These are phyloP conservation scores for Nesidiocoris tenuis DNA, from an alignment of 2,888 invertebrate genomes.

Conservation along the genomic window DNA sequence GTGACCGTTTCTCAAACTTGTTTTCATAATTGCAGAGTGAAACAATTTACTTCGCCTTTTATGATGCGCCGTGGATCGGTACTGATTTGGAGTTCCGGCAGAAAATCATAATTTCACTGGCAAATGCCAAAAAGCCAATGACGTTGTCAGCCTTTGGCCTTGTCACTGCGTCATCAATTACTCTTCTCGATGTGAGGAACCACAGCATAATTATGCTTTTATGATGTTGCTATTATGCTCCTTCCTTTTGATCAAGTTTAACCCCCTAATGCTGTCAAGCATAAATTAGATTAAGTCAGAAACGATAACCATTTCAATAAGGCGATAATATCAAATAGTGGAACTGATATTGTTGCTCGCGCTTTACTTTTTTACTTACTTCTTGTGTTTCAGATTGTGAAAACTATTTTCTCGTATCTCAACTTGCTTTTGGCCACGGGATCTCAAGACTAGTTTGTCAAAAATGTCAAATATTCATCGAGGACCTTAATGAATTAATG, in stretches of 20 bases:
- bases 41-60: background rate
- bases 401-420: background rate
- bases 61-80: conserved; percentile 1
- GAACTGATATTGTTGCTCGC: background rate
- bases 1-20: too few species aligned
- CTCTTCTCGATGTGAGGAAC: conserved; percentile 2
- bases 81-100: background rate
- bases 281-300: background rate
- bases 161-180: background rate
- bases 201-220: background rate
- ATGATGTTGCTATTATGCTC: too few species aligned
- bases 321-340: background rate
- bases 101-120: conserved; percentile 7
- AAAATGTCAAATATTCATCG: too few species aligned
- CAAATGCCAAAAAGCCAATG: background rate
- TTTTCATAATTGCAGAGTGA: conserved; percentile 13
- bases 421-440: background rate
- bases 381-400: background rate
- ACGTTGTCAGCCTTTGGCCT: background rate
- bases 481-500: too few species aligned
- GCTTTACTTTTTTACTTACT: background rate
- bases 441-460: too few species aligned
- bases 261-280: too few species aligned
- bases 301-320: background rate
- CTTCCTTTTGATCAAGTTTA: too few species aligned